Evolutionary conservation across 92 coral and sea anemone species (phyloP), one percentile per base, ranked within the genome.

Genomic region (Chrysogorgia sp.): DNA sequence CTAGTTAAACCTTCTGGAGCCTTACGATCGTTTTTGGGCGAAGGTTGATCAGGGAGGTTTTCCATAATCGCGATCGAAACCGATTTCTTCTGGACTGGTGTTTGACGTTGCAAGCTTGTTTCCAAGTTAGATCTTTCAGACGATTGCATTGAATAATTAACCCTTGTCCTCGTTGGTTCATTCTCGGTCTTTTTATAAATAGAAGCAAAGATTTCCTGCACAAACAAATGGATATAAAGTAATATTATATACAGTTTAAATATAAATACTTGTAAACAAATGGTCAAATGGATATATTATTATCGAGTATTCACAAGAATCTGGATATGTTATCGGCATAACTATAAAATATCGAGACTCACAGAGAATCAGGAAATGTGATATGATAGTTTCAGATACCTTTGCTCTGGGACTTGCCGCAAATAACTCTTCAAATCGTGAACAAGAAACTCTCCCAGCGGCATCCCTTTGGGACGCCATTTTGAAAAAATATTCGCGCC

Each of bases 351-450:
- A 23, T 57, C 3, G 8, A 23, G 32, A 8, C 17, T 14, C 63
- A 23, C 30, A 3, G 15, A 23, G 31, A 57, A 57, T 4, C 34
- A 15, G 9, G 17, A 23, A 57, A 57, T 47, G 53, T 15, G 15
- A 15, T 47, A 47, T 2, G 32, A 3, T 3, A 57, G 31, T 23
- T 15, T 13, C 17, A 57, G 9, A 10, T 23, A 92, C 97, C 93
- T 90, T 79, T 24, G 97, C 97, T 34, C 97, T 77, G 57, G 97
- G 94, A 64, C 97, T 92, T 58, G 90, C 86, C 0, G 79, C 72
- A 52, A 86, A 92, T 40, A 92, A 82, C 20, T 87, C 82, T 35
- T 92, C 91, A 64, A 92, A 92, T 21, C 81, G 63, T 15, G 3
- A 10, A 7, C 29, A 23, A 14, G 63, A 57, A 57, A 57, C 17